These are phyloP conservation scores for Ambastaia sidthimunki DNA, from an alignment of 2,797 vertebrate genomes.

Conservation along the genomic window DNA sequence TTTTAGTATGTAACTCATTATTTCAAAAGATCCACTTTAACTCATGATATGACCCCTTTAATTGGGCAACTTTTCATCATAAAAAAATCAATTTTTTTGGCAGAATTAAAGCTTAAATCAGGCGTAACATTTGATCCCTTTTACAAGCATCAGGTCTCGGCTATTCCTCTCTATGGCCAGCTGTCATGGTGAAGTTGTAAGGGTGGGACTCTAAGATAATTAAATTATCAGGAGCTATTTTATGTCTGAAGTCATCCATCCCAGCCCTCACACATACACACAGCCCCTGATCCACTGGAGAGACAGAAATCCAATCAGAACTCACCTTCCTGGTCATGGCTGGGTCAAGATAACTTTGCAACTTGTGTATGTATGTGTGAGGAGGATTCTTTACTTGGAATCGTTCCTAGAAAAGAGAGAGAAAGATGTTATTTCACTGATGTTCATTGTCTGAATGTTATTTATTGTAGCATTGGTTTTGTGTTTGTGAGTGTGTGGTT, in stretches of 20 bases:
- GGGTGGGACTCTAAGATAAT: slow-evolving; percentile 57
- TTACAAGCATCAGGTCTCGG: neutral
- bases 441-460: neutral
- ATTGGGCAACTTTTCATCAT: too few species aligned
- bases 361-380: slow-evolving; percentile 95
- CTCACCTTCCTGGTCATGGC: slow-evolving; percentile 98
- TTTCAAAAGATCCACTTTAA: too few species aligned
- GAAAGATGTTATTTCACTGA: neutral
- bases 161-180: neutral
- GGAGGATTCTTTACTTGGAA: slow-evolving; percentile 99
- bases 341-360: slow-evolving; percentile 95
- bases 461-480: neutral
- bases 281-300: neutral
- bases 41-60: neutral
- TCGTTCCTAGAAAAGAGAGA: slow-evolving; percentile 82
- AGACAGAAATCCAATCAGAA: slow-evolving; percentile 19
- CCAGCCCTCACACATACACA: slow-evolving; percentile 18
- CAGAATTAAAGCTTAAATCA: neutral
- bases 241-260: slow-evolving; percentile 11
- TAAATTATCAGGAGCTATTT: slow-evolving; percentile 34
- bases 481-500: neutral
- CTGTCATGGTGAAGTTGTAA: slow-evolving; percentile 1
- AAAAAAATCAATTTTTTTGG: too few species aligned
- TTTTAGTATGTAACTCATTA: too few species aligned
- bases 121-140: neutral